Evolutionary conservation across 2,113 vertebrate genomes (phyloP).

Genomic region (Syngnathus typhle): DNA sequence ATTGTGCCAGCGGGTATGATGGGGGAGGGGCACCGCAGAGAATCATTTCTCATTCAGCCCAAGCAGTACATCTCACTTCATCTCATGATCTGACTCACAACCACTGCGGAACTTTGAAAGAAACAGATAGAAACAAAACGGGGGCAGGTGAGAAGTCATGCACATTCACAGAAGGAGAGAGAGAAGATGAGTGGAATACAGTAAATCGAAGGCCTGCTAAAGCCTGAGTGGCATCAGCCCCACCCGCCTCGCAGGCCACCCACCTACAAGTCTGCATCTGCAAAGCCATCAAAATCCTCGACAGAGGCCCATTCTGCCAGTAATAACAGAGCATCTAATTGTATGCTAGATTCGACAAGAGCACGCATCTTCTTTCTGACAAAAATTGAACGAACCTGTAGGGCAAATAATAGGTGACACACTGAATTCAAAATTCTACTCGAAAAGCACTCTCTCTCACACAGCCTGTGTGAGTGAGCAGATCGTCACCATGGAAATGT

Average conservation of each 20-base stretch:
- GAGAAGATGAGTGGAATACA: constrained; percentile 23
- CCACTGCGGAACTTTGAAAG: constrained; percentile 40
- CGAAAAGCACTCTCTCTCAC: constrained; percentile 10
- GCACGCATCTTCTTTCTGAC: constrained; percentile 25
- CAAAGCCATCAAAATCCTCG: constrained; percentile 22
- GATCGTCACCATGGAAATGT: constrained; percentile 2
- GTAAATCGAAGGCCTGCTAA: constrained; percentile 30
- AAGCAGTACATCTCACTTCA: constrained; percentile 9
- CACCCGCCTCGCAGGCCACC: constrained; percentile 14
- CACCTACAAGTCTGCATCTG: constrained; percentile 21
- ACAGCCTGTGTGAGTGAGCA: constrained; percentile 10
- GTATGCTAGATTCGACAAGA: constrained; percentile 20
- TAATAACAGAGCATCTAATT: constrained; percentile 43
- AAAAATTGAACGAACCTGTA: constrained; percentile 17
- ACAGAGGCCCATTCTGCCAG: constrained; percentile 25
- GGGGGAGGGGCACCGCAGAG: neutral
- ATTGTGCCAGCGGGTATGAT: neutral
- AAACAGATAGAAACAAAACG: constrained; percentile 50
- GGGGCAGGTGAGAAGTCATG: constrained; percentile 41
- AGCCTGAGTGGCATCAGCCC: constrained; percentile 10
- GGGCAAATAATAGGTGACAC: constrained; percentile 4
- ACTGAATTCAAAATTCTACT: constrained; percentile 7
- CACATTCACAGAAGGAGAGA: neutral
- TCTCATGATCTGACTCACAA: constrained; percentile 42
- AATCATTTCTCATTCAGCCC: too few species aligned